A percentile compares a stretch with the other conserved stretches of the same genome.
phyloP scores from a whole-genome alignment of 2,888 invertebrate genomes.

The Ligdia adustata region DNA sequence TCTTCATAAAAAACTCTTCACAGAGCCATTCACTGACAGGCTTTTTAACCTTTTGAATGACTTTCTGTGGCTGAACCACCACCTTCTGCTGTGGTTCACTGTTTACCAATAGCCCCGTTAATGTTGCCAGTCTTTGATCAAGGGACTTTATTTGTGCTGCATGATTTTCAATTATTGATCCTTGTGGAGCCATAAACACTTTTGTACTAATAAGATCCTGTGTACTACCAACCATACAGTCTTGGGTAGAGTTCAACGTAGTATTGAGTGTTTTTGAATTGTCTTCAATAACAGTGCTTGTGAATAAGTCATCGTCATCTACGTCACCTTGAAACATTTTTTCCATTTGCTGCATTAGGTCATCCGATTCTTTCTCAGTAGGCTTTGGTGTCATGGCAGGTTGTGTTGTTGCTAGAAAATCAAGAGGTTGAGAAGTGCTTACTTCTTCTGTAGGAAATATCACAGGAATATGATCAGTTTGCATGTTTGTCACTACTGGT shows the following conservation, averaged over 20 bases:
- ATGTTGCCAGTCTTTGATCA: constrained; percentile 63
- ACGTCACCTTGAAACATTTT: constrained; percentile 68
- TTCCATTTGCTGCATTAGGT: constrained; percentile 70
- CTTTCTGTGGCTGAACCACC: constrained; percentile 34
- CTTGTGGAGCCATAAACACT: constrained; percentile 29
- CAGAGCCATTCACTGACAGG: constrained; percentile 71
- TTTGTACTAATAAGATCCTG: constrained; percentile 3
- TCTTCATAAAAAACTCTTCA: constrained; percentile 73
- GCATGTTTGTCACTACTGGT: constrained; percentile 43
- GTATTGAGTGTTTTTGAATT: constrained; percentile 8
- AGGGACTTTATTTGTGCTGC: constrained; percentile 61
- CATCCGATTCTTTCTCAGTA: constrained; percentile 51
- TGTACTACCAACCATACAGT: background rate
- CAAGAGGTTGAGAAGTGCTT: constrained; percentile 19
- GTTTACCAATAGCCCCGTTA: constrained; percentile 57
- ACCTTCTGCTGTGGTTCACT: constrained; percentile 36
- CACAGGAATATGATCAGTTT: constrained; percentile 25
- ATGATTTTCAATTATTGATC: constrained; percentile 52
- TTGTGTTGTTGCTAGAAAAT: constrained; percentile 20
- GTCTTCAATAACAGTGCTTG: constrained; percentile 46
- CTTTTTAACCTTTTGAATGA: constrained; percentile 30
- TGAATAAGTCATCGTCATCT: constrained; percentile 75
- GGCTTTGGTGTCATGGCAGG: constrained; percentile 31
- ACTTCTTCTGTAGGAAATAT: constrained; percentile 2
- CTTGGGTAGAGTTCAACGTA: background rate